Evolutionary conservation across 2,797 vertebrate species (phyloP).

Genomic region (Ceryle rudis): DNA sequence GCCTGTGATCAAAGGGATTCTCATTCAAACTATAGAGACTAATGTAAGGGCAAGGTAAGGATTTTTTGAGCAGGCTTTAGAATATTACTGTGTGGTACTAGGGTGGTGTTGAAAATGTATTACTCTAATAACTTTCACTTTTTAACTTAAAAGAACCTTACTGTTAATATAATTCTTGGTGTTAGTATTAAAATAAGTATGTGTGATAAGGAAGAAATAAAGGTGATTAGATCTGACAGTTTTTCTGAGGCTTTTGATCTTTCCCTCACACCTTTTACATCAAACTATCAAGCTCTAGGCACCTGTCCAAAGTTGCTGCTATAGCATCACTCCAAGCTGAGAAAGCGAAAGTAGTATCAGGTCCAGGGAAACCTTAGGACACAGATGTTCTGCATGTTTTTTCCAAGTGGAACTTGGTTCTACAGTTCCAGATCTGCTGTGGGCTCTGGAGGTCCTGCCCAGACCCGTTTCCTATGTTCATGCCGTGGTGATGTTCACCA

Average conservation of each 20-base stretch:
- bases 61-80: not conserved
- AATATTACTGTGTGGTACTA: not conserved
- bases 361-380: not conserved
- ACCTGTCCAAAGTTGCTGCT: not conserved
- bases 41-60: not conserved
- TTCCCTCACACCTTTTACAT: not conserved
- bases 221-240: not conserved
- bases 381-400: rapidly evolving
- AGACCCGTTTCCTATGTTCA: rapidly evolving
- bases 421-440: not conserved
- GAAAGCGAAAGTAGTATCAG: not conserved
- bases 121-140: not conserved
- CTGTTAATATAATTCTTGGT: not conserved
- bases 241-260: not conserved
- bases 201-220: not conserved
- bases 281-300: not conserved
- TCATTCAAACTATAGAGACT: not conserved
- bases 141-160: not conserved
- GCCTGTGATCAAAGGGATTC: not conserved
- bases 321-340: rapidly evolving
- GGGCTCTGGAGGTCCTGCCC: not conserved
- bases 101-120: not conserved
- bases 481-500: no score
- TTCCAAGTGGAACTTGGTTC: not conserved
- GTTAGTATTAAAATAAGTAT: not conserved